A percentile compares a stretch with the other conserved stretches of the same genome.
Conservation (phyloP, 1,140 invertebrate species). For the Ceratina japonica region DNA sequence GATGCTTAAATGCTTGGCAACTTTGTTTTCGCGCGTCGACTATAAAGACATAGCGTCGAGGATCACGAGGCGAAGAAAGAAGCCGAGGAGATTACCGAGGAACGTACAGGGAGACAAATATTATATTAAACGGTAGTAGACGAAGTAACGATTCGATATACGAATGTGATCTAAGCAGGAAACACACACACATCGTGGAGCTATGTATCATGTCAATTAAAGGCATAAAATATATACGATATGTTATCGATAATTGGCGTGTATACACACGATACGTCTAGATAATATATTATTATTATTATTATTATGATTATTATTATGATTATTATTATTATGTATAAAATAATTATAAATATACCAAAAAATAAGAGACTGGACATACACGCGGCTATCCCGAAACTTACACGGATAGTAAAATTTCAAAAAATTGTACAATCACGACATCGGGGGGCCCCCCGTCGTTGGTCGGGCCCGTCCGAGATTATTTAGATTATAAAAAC, state of each 20-base stretch:
- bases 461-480: slow-evolving; percentile 20
- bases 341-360: slow-evolving; percentile 41
- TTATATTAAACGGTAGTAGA: background rate
- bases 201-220: slow-evolving; percentile 64
- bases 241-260: slow-evolving; percentile 35
- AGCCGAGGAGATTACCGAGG: background rate
- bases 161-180: slow-evolving; percentile 50
- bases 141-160: slow-evolving; percentile 10
- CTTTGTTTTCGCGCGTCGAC: slow-evolving; percentile 35
- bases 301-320: no score
- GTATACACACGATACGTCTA: slow-evolving; percentile 41
- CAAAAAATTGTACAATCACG: slow-evolving; percentile 64
- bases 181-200: slow-evolving; percentile 47
- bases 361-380: slow-evolving; percentile 50
- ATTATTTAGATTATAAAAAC: slow-evolving; percentile 41
- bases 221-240: slow-evolving; percentile 48
- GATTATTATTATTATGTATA: background rate
- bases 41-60: slow-evolving; percentile 29
- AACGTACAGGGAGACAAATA: background rate
- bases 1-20: slow-evolving; percentile 52
- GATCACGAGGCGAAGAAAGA: background rate
- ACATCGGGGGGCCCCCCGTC: slow-evolving; percentile 23
- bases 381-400: slow-evolving; percentile 21
- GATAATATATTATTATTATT: slow-evolving; percentile 3
- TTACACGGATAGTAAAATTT: slow-evolving; percentile 20